Base-by-base conservation (phyloP, 2,888 invertebrate species). In the Trichogramma dendrolimi region DNA sequence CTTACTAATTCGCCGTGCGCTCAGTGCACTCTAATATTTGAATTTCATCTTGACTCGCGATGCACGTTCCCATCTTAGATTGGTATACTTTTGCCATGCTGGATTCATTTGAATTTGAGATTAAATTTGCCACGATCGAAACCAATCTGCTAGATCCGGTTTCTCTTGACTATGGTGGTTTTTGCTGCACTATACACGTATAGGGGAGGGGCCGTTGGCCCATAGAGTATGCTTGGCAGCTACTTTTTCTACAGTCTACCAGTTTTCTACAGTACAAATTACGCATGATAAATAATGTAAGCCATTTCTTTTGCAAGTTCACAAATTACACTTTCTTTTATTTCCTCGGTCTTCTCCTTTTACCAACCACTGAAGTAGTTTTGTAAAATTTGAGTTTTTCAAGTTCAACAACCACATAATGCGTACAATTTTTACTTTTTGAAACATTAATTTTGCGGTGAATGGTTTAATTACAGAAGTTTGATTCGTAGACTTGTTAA, bases 91-190 rank as follows among this genome's bases (percentile, higher is more conserved):
- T 61, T 59, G 53, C 49, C 61, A 27, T 27, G 27, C 27, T 27
- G 27, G 27, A 27, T 64, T 54, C 58, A 65, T 65, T 65, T 62
- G 62, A 65, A 65, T 65, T 65, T 62, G 62, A 58, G 62, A 65
- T 61, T 57, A 57, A 63, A 60, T 60, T 60, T 48, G 27, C 27
- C 58, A 58, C 60, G 55, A 63, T 61, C 63, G 58, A 63, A 63
- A 63, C 61, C 51, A 58, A 63, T 63, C 58, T n/a, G 53, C 11
- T 8, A 53, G 52, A 56, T 59, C 42, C 27, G 2, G 27, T 27
- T 27, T 27, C 3, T 27, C 27, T 27, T 27, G 27, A 11, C 14
- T 14, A 48, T 48, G 48, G 6, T 5, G 48, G 11, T 48, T 11
- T 48, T 47, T 47, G 10, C 8, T 11, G 11, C 14, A 48, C 4